Percentiles rank a stretch among this genome's conserved stretches.
Conservation (phyloP, 2,888 invertebrate genomes). For the Nesidiocoris tenuis region DNA sequence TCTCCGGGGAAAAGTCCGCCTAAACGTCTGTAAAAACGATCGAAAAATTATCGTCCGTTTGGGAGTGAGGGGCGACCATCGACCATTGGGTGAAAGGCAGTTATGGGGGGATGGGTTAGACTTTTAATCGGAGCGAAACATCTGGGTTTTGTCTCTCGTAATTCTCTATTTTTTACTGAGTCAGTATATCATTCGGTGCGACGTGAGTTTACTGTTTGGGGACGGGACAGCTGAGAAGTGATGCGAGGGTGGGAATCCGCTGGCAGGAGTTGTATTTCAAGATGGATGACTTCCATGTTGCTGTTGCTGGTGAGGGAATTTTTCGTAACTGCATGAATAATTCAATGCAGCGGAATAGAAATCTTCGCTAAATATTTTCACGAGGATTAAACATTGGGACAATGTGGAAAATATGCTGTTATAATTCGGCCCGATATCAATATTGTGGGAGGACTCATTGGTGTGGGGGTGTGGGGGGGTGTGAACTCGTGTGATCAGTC, state of each 20-base stretch:
- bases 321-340: too few species aligned
- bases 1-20: background rate
- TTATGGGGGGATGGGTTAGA: background rate
- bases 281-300: background rate
- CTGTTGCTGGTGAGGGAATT: too few species aligned
- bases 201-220: background rate
- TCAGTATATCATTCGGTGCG: background rate
- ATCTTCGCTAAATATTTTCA: too few species aligned
- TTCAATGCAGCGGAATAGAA: too few species aligned
- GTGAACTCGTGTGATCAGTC: too few species aligned
- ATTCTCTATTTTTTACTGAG: conserved; percentile 15
- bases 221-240: background rate
- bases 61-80: background rate
- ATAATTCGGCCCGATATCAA: too few species aligned
- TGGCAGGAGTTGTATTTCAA: background rate
- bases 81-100: background rate
- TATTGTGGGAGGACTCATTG: too few species aligned
- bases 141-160: conserved; percentile 4
- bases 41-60: conserved; percentile 20
- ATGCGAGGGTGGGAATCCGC: background rate
- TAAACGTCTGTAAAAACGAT: conserved; percentile 15
- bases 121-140: conserved; percentile 21
- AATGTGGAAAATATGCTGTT: too few species aligned
- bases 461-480: too few species aligned
- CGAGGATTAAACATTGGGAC: too few species aligned